Evolutionary conservation across 2,797 vertebrate species (phyloP), one percentile per base, ranked within the genome.

Genomic region (Lepidocolaptes lacrymiger): DNA sequence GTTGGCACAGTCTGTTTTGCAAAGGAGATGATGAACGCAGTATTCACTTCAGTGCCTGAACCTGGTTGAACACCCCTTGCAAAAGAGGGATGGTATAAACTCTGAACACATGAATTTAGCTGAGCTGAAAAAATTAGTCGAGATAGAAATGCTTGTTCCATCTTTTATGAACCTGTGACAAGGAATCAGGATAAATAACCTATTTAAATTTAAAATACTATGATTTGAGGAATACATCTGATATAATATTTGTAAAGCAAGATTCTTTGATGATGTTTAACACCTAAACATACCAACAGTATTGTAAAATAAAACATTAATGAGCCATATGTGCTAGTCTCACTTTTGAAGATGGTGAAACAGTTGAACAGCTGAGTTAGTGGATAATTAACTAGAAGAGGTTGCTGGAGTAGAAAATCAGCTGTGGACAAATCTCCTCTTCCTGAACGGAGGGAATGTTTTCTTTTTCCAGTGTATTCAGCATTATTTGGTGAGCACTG

Each of bases 301-400:
- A 12, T 61, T 62, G 63, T 63, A 74, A 92, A 89, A 89, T 87
- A 64, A 79, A 91, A 46, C 43, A 80, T 83, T 85, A 80, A 82
- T 82, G 82, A 77, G 37, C 52, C 62, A 11, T 46, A 71, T 89
- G 21, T 88, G 26, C 55, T 89, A 30, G 54, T 80, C 85, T 52
- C 63, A 52, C 71, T 95, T 92, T 7, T 69, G 59, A 87, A 75
- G 85, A 21, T 36, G 37, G 44, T 80, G 56, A 59, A 71, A 44
- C 7, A 19, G 37, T n/a, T 93, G 67, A 91, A 73, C 44, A 66
- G 63, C 56, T 76, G 68, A 92, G 39, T 82, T 82, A 68, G 71
- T 85, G 54, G 72, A 67, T 93, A 77, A 88, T 95, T 89, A 89
- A 88, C 41, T 77, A 39, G 61, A 27, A 87, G 19, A 91, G 44